Evolutionary conservation across 2,888 invertebrate species (phyloP), one percentile per base, ranked within the genome.

Genomic region (Chelonus formosanus): DNA sequence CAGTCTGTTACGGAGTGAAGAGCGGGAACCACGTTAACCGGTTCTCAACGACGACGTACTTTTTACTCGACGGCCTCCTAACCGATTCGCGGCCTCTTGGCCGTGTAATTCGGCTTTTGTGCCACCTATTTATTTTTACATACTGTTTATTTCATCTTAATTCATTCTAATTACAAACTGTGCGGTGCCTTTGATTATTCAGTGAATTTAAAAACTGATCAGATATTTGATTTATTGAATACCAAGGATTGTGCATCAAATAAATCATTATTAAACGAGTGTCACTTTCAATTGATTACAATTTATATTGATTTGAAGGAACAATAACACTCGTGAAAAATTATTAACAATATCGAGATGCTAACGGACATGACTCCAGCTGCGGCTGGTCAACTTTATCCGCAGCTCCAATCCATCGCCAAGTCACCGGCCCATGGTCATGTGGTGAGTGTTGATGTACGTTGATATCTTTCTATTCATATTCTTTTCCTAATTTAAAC

Each of bases 291-390:
- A 2, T 20, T 20, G 20, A 20, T 20, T 20, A 20, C 20, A 20
- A 20, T 20, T 20, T 20, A 20, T 20, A 20, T 20, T 20, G 20
- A 20, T 2, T 20, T 20, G 20, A 20, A 20, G 20, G 20, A 20
- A 20, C 20, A 10, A 40, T 31, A 50, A 59, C 40, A 63, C 31
- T 34, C 47, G 59, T 56, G 40, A 35, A 65, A 47, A 67, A 63
- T 70, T 68, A 69, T 72, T 68, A 71, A 68, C 63, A 69, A 67
- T 63, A 65, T 69, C 72, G 76, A 75, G 71, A 85, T 84, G 84
- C 78, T 85, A 77, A 85, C 84, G 71, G 84, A 85, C 76, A 84
- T 84, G 84, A 84, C 84, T 63, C 84, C 84, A 76, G 83, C 84
- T 72, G 82, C 84, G 74, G 84, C 84, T 75, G 84, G 84, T 72